A percentile compares a stretch with the other conserved stretches of the same genome.
Evolutionary conservation across 2,113 vertebrate species (phyloP).

Genomic region (Odontophorus gujanensis): DNA sequence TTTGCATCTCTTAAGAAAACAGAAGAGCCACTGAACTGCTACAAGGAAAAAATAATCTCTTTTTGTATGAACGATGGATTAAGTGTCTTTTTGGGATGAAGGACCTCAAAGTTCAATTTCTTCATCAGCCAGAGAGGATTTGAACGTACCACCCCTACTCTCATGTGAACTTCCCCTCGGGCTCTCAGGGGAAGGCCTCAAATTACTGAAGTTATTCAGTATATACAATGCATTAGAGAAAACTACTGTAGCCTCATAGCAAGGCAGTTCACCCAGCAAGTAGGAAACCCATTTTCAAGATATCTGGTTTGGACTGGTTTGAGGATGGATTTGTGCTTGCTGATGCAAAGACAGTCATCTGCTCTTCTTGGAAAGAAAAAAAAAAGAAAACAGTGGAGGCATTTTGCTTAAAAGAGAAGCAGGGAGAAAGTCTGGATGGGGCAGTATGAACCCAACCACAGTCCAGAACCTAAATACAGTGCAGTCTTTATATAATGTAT

Average conservation of each 20-base stretch:
- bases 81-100: background rate
- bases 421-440: background rate
- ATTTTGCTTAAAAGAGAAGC: background rate
- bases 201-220: background rate
- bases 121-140: background rate
- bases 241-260: background rate
- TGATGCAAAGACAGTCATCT: background rate
- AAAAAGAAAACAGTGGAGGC: background rate
- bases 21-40: background rate
- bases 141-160: background rate
- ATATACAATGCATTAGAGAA: background rate
- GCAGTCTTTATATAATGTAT: background rate
- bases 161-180: background rate
- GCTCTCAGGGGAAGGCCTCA: background rate
- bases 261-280: background rate
- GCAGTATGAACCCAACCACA: background rate
- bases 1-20: background rate
- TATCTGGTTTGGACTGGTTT: background rate
- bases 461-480: background rate
- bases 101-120: background rate
- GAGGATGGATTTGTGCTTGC: background rate
- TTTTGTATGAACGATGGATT: background rate
- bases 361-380: background rate
- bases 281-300: background rate
- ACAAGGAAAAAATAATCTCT: background rate